phyloP scores from a whole-genome alignment of 2,113 vertebrate genomes.

The Saimiri boliviensis region DNA sequence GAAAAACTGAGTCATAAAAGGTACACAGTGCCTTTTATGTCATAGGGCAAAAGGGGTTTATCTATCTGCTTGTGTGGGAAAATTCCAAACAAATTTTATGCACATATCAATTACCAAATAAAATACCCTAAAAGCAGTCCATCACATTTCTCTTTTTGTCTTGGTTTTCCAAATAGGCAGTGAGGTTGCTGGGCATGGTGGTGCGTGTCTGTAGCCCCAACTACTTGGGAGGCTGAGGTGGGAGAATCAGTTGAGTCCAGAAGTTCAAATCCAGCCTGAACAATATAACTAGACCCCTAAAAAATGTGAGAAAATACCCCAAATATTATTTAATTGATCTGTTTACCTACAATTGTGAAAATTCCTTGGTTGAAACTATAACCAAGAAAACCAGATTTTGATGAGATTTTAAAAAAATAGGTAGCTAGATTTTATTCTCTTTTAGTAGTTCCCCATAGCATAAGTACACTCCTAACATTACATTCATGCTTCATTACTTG shows the following conservation, averaged over 20 bases:
- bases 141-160: neutral
- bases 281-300: neutral
- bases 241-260: neutral
- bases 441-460: neutral
- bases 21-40: neutral
- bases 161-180: conserved; percentile 21
- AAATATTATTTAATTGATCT: neutral
- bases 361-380: neutral
- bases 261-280: neutral
- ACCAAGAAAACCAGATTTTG: neutral
- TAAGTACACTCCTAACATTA: neutral
- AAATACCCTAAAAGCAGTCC: neutral
- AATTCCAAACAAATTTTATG: neutral
- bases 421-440: neutral
- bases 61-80: neutral
- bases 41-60: neutral
- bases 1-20: too few species aligned
- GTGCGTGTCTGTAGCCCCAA: neutral
- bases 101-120: neutral
- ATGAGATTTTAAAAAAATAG: neutral
- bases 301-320: neutral
- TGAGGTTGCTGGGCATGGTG: neutral
- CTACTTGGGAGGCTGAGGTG: neutral
- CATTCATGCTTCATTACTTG: neutral
- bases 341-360: neutral